A percentile compares a stretch with the other conserved stretches of the same genome.
phyloP scores from a whole-genome alignment of 2,888 invertebrate genomes.

The Loripinus fragilis region DNA sequence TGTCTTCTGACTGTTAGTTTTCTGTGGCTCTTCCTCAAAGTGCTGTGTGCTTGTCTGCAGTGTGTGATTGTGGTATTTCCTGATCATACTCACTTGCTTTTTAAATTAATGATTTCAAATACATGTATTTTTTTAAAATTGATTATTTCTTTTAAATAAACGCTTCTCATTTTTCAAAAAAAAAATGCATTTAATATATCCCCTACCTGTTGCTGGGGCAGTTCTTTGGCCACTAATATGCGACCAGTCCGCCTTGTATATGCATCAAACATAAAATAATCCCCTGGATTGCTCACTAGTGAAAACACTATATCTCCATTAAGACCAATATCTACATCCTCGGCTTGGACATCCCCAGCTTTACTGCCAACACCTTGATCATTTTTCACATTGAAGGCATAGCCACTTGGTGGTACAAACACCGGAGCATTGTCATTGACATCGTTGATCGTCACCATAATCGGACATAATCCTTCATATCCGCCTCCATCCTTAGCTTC shows the following conservation, averaged over 20 bases:
- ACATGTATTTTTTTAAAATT: no score
- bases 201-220: slow-evolving; percentile 81
- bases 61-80: no score
- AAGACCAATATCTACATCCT: slow-evolving; percentile 98
- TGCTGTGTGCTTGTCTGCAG: no score
- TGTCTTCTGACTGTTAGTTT: no score
- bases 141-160: no score
- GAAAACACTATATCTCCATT: slow-evolving; percentile 87
- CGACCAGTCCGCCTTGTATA: slow-evolving; percentile 91
- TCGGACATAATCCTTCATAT: slow-evolving; percentile 98
- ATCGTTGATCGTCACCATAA: slow-evolving; percentile 83
- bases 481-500: slow-evolving; percentile 99
- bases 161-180: no score
- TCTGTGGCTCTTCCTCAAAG: no score
- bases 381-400: slow-evolving; percentile 36
- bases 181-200: not conserved
- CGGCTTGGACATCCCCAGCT: slow-evolving; percentile 91
- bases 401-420: slow-evolving; percentile 57
- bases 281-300: slow-evolving; percentile 89
- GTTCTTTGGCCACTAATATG: slow-evolving; percentile 96
- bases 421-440: slow-evolving; percentile 72
- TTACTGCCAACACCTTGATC: slow-evolving; percentile 30
- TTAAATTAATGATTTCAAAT: no score
- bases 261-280: slow-evolving; percentile 98
- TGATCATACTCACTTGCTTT: no score